Evolutionary conservation across 1,140 invertebrate genomes (phyloP).

Genomic region (Hesperophylax magnus): DNA sequence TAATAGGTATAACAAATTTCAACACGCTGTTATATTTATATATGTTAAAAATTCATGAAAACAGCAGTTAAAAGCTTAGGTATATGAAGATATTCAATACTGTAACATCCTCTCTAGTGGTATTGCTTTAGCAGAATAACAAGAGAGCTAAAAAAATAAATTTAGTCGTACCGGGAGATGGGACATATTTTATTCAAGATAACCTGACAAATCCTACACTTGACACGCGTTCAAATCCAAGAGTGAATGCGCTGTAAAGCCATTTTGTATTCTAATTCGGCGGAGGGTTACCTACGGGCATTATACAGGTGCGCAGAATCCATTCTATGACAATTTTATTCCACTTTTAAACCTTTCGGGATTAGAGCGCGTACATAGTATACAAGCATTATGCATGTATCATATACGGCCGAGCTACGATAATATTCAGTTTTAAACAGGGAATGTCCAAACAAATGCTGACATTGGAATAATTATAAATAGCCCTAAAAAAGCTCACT

Average conservation of each 20-base stretch:
- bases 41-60: background rate
- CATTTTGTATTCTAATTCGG: slow-evolving; percentile 40
- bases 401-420: too few species aligned
- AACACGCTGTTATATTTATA: too few species aligned
- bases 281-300: background rate
- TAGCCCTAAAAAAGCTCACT: too few species aligned
- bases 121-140: background rate
- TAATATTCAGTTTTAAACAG: too few species aligned
- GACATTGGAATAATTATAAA: too few species aligned
- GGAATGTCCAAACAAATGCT: too few species aligned
- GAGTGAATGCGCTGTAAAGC: slow-evolving; percentile 20
- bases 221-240: slow-evolving; percentile 44
- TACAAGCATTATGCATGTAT: too few species aligned
- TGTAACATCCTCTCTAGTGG: background rate
- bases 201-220: slow-evolving; percentile 48
- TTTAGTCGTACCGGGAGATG: background rate
- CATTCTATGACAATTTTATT: too few species aligned
- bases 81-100: background rate
- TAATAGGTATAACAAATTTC: too few species aligned
- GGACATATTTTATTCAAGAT: slow-evolving; percentile 49
- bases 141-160: slow-evolving; percentile 37
- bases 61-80: background rate
- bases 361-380: too few species aligned
- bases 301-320: too few species aligned
- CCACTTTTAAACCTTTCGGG: too few species aligned